Evolutionary conservation across 2,797 vertebrate species (phyloP), one percentile per base, ranked within the genome.

Genomic region (Coranthus polyacanthus): DNA sequence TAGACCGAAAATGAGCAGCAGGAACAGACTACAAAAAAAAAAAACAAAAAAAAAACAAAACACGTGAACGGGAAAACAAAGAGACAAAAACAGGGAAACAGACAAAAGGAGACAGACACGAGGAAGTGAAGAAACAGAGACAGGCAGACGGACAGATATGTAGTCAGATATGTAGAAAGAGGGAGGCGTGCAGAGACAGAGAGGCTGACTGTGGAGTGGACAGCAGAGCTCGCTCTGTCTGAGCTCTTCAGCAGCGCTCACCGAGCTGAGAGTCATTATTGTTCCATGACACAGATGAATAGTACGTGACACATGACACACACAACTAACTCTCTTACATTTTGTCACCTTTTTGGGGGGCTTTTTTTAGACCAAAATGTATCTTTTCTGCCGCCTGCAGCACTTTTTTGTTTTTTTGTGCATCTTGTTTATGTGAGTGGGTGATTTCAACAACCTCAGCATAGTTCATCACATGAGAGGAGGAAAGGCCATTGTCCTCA

Each of bases 241-340:
- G 60, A 84, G 76, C 81, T 72, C 81, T 78, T 55, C 62, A 75
- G 70, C 20, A 3, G 60, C 45, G 49, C 78, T 83, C 78, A 83
- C 62, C 57, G 52, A 17, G 7, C 69, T 79, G 79, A 88, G 84
- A 86, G 83, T 82, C 85, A 80, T 90, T 73, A 86, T 75, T 26
- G 12, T 39, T 85, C 71, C 70, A 72, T 88, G 75, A 80, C 85
- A 88, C 79, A 83, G 71, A 84, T 85, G 87, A 90, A 89, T 82
- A 68, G 83, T 63, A 49, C 80, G 88, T 91, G 53, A 81, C 74
- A 82, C 74, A 81, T 74, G 80, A 84, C 79, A 55, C 52, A 81
- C 69, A 74, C 73, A 39, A 53, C 62, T 46, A 49, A 65, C 66
- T 77, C 65, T 50, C 65, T 61, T 58, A 72, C 42, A 10, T 70